phyloP scores from a whole-genome alignment of 2,888 invertebrate species.

The Synanthedon vespiformis region DNA sequence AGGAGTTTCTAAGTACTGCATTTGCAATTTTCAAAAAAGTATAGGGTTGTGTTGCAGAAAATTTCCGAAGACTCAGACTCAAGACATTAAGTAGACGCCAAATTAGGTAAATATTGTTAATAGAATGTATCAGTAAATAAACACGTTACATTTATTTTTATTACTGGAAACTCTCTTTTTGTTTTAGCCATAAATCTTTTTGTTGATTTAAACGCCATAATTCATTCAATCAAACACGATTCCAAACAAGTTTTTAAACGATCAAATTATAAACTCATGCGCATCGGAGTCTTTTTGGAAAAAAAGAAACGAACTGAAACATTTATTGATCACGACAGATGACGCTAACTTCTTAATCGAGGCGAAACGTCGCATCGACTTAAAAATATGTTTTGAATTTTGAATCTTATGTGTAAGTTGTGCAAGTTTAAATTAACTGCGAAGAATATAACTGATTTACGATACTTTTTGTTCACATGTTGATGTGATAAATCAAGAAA shows the following conservation, averaged over 20 bases:
- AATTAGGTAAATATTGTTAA: too few species aligned
- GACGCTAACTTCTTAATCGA: conserved; percentile 21
- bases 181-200: too few species aligned
- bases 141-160: too few species aligned
- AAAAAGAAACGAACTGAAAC: conserved; percentile 22
- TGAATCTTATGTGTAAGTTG: not conserved
- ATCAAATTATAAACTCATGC: conserved; percentile 9
- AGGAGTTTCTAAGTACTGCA: too few species aligned
- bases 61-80: too few species aligned
- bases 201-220: not conserved
- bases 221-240: conserved; percentile 8
- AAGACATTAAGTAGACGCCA: too few species aligned
- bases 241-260: conserved; percentile 13
- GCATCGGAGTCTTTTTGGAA: conserved; percentile 8
- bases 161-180: too few species aligned
- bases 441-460: not conserved
- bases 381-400: not conserved
- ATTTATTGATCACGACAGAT: conserved; percentile 36
- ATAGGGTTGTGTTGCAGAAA: too few species aligned
- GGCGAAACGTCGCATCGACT: not conserved
- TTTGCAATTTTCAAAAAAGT: too few species aligned
- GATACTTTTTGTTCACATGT: not conserved
- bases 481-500: not conserved
- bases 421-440: not conserved
- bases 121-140: too few species aligned